Evolutionary conservation across 1,140 invertebrate genomes (phyloP), one percentile per base, ranked within the genome.

Genomic region (Capitella teleta): DNA sequence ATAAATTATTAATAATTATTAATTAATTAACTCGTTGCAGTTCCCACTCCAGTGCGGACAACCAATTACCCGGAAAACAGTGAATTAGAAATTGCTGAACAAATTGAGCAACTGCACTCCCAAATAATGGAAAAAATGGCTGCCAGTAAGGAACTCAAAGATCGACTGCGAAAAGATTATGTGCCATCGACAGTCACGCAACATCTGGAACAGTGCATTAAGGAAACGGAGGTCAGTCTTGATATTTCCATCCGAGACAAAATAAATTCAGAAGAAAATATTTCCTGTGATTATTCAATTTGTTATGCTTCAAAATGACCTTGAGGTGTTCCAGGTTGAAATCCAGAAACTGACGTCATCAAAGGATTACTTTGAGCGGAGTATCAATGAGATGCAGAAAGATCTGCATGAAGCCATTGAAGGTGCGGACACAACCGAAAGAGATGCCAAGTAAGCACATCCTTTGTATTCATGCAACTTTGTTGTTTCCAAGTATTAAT

Each of bases 191-290:
- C 61, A 46, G 66, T 68, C 8, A 66, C 63, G 46, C 62, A 57
- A 24, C 64, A 68, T 51, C 50, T 70, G 37, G 65, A 70, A 57
- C 65, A 68, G 40, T 70, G 68, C 56, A 64, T 70, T 45, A 70
- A 70, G 48, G 68, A 70, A 53, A 68, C 68, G 10, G 65, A 70
- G 66, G 67, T 67, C 18, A 46, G 23, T 51, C 26, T 19, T 19
- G 25, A 43, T 43, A 24, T 43, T 10, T 41, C 32, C 10, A 34
- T 34, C 16, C 16, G 16, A 10, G 1, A 34, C 16, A 34, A 34
- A 1, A n/a, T 10, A 21, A 1, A 21, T 43, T 43, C 19, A 18
- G 5, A 18, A 3, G 3, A 43, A 23, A 43, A 10, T n/a, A 12
- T 3, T 6, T 5, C n/a, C 16, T 41, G 5, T 18, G 8, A 14